Evolutionary conservation across 2,113 vertebrate species (phyloP).

Genomic region (Paramormyrops kingsleyae): DNA sequence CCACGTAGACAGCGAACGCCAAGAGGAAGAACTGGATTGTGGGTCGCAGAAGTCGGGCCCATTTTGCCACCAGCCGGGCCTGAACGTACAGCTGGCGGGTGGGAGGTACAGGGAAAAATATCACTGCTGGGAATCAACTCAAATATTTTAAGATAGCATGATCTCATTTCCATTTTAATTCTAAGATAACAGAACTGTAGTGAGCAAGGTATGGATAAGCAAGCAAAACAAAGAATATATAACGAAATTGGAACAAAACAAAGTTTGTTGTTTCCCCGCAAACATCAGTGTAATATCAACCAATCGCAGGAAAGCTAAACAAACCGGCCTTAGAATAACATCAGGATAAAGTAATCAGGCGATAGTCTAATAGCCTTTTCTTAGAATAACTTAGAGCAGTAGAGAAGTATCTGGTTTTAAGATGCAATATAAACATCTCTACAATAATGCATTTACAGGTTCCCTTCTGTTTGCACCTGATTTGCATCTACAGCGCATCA

Average conservation of each 20-base stretch:
- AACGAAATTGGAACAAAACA: not conserved
- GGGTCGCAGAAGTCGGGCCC: constrained; percentile 82
- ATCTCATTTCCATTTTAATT: not conserved
- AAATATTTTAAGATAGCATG: not conserved
- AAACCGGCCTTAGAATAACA: not conserved
- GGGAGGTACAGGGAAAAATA: not conserved
- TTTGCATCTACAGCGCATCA: not conserved
- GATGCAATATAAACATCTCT: not conserved
- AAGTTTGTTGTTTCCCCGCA: not conserved
- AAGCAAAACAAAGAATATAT: not conserved
- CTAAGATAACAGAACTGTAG: not conserved
- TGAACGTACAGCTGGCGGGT: constrained; percentile 79
- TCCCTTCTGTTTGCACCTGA: not conserved
- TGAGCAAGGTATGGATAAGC: not conserved
- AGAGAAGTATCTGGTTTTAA: not conserved
- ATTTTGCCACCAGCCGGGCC: constrained; percentile 75
- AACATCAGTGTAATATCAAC: not conserved
- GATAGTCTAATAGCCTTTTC: not conserved
- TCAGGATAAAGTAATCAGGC: not conserved
- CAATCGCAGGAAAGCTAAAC: not conserved
- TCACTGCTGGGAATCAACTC: not conserved
- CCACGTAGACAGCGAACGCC: constrained; percentile 86
- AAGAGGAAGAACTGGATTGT: constrained; percentile 91
- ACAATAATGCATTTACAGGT: not conserved
- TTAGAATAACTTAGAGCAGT: not conserved